Evolutionary conservation across 2,113 vertebrate genomes (phyloP), one percentile per base, ranked within the genome.

Genomic region (Carassius gibelio): DNA sequence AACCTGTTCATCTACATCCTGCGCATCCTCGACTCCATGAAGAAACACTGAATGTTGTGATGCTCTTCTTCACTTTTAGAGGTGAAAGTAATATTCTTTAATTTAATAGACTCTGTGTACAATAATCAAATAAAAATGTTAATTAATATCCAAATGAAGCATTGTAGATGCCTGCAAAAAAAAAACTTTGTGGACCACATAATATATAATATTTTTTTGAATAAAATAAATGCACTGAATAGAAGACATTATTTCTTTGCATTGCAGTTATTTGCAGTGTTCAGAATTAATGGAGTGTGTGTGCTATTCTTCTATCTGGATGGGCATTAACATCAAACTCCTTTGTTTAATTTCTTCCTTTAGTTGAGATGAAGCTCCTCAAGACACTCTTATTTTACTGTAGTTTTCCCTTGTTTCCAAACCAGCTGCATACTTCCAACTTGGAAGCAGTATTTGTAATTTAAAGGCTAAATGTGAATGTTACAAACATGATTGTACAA

Each of bases 1-100:
- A 99, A 97, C 93, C 95, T 99, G 1, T 99, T 99, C 93, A 90
- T 99, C 82, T 94, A 99, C 85, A 90, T 98, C 75, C 93, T 99
- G 75, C 94, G 94, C 48, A 81, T 99, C 88, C 93, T 98, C 23
- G 95, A 97, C 87, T 94, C 96, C 8, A 90, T 97, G 91, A 97
- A 97, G 94, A 98, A 97, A 91, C 97, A 99, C 88, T 99, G 84
- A 94, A 38, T 19, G 81, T 10, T 62, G 42, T 45, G 71, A 81
- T 61, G 45, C 34, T 57, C 15, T n/a, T 62, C 19, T 42, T 71
- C 52, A 26, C 4, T 23, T 30, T 59, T 11, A 75, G 52, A 79
- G 82, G 82, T 80, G 83, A 79, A 34, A 75, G 38, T 26, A 34
- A 2, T 34, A 72, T 17, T 2, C 5, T 50, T 75, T 64, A 13